Conservation (phyloP, 2,113 vertebrate genomes). For the Bujurquina vittata region DNA sequence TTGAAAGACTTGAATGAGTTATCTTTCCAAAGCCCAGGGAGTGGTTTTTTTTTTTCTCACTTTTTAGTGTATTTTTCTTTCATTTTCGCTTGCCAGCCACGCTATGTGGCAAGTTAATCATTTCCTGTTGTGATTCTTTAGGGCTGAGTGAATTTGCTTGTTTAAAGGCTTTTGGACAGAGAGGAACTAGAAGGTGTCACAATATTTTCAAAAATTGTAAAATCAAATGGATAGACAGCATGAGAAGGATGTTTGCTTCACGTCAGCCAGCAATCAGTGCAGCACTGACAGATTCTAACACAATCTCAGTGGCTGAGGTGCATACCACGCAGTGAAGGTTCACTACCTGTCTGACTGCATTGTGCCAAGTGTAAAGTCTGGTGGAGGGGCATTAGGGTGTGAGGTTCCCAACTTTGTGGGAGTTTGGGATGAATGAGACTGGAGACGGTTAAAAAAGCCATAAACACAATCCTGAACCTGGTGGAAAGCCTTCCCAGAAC, state of each 20-base stretch:
- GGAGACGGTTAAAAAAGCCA: too few species aligned
- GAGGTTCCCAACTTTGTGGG: too few species aligned
- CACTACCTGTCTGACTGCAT: too few species aligned
- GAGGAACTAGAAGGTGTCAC: not conserved
- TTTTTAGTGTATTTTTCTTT: not conserved
- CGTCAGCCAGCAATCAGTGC: not conserved
- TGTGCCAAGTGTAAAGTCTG: too few species aligned
- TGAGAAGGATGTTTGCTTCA: not conserved
- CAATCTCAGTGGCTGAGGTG: not conserved
- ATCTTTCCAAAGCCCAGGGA: not conserved
- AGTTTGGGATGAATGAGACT: too few species aligned
- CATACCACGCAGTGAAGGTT: too few species aligned
- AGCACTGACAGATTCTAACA: not conserved
- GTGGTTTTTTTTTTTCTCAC: not conserved
- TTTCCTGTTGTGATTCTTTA: not conserved
- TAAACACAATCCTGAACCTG: too few species aligned
- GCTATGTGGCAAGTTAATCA: not conserved
- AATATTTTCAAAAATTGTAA: not conserved
- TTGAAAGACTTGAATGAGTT: not conserved
- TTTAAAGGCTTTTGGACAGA: not conserved
- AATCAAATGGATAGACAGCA: not conserved
- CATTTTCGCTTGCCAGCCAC: not conserved
- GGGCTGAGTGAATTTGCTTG: not conserved
- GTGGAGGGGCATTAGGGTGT: too few species aligned
- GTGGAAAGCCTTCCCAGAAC: too few species aligned